Conservation (phyloP, 2,888 invertebrate genomes). For the Orchesella flavescens region DNA sequence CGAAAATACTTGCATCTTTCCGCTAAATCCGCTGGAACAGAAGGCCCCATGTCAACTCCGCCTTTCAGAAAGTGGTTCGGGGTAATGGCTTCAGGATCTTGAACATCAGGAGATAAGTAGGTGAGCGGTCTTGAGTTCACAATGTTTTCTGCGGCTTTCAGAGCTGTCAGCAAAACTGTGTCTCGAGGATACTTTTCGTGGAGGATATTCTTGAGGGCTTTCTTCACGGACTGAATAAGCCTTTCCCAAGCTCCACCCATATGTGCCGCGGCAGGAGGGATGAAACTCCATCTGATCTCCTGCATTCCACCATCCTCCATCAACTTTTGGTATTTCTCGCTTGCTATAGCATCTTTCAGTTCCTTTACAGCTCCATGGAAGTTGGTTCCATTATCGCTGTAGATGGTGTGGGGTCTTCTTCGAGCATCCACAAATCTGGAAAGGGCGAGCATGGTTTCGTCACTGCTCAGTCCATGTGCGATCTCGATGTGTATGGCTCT, state of each 20-base stretch:
- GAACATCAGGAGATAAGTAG: conserved; percentile 7
- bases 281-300: neutral
- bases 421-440: conserved; percentile 40
- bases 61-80: conserved; percentile 39
- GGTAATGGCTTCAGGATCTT: neutral
- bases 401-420: conserved; percentile 46
- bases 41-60: too few relatives aligned
- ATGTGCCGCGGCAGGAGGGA: neutral
- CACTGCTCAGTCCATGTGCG: neutral
- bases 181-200: conserved; percentile 22
- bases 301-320: neutral
- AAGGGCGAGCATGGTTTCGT: conserved; percentile 31
- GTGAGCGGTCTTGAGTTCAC: conserved; percentile 22
- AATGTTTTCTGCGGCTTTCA: conserved; percentile 32
- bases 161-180: neutral
- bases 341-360: neutral
- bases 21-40: too few relatives aligned
- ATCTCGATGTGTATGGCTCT: conserved; percentile 36
- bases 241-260: conserved; percentile 21
- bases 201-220: neutral
- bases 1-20: neutral
- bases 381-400: conserved; percentile 67
- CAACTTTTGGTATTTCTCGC: neutral
- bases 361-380: conserved; percentile 37
- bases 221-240: conserved; percentile 20